phyloP scores from a whole-genome alignment of 1,140 invertebrate genomes.

The Tetraneura akinire region DNA sequence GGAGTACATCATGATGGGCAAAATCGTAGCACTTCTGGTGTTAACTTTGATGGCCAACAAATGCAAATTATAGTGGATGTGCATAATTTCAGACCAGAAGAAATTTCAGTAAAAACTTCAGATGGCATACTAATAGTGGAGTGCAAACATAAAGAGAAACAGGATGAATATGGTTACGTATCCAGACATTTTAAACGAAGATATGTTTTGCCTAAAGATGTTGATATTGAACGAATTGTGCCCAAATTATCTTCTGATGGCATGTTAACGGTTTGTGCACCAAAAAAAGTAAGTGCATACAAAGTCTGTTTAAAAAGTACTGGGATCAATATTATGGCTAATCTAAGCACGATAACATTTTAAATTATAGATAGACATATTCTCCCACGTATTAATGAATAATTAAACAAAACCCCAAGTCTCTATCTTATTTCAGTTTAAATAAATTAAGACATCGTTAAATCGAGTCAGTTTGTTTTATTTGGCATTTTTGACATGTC shows the following conservation, averaged over 20 bases:
- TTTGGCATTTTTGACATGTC: too few species aligned
- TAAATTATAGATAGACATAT: too few species aligned
- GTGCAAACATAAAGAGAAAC: slow-evolving; percentile 75
- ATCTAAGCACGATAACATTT: too few species aligned
- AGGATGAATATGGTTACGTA: slow-evolving; percentile 73
- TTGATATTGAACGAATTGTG: slow-evolving; percentile 66
- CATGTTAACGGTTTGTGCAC: slow-evolving; percentile 69
- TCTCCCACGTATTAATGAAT: too few species aligned
- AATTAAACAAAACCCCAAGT: too few species aligned
- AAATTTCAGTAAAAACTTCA: slow-evolving; percentile 78
- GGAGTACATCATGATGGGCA: slow-evolving; percentile 64
- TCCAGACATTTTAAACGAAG: slow-evolving; percentile 72
- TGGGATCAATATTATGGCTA: too few species aligned
- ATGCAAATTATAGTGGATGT: slow-evolving; percentile 78
- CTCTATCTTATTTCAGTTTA: too few species aligned
- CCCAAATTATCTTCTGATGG: slow-evolving; percentile 75
- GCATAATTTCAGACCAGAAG: slow-evolving; percentile 80
- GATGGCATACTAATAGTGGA: slow-evolving; percentile 71
- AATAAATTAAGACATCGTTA: too few species aligned
- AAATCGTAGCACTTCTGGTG: slow-evolving; percentile 69
- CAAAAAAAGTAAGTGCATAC: slow-evolving; percentile 61
- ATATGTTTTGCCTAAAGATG: slow-evolving; percentile 71
- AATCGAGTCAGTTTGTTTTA: too few species aligned
- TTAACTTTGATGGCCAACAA: slow-evolving; percentile 74
- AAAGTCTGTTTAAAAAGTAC: too few species aligned